These are phyloP conservation scores for rabbit (Oryctolagus cuniculus) DNA, from an alignment of 2,113 vertebrate species.

Conservation along the genomic window DNA sequence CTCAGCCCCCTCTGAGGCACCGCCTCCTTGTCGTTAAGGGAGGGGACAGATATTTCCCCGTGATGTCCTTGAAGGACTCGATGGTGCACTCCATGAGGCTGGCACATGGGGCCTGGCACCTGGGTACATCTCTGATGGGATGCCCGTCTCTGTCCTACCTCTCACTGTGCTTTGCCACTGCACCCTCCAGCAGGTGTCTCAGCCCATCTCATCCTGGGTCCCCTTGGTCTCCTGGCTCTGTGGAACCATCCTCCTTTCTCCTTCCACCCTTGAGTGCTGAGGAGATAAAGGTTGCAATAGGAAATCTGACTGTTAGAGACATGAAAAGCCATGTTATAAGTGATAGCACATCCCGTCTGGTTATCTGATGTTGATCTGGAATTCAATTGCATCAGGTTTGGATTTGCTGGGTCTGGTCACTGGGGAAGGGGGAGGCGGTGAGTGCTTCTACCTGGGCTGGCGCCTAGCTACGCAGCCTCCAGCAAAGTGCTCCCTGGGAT, in stretches of 20 bases:
- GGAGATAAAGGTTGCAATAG: background rate
- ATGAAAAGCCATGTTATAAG: background rate
- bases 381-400: constrained; percentile 52
- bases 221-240: no score
- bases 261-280: background rate
- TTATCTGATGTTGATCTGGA: background rate
- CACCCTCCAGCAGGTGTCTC: no score
- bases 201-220: no score
- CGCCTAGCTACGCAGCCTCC: background rate
- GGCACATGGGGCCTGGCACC: background rate
- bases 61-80: background rate
- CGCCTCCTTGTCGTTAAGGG: background rate
- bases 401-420: background rate
- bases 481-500: background rate
- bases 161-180: no score
- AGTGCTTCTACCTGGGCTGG: background rate
- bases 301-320: background rate
- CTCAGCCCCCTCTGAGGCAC: background rate
- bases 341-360: no score
- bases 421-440: background rate
- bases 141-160: no score
- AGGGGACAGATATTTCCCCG: background rate
- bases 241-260: background rate
- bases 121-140: background rate
- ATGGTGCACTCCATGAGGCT: background rate